These are phyloP conservation scores for Aplysia californica DNA, from an alignment of 1,140 invertebrate genomes.

Conservation along the genomic window DNA sequence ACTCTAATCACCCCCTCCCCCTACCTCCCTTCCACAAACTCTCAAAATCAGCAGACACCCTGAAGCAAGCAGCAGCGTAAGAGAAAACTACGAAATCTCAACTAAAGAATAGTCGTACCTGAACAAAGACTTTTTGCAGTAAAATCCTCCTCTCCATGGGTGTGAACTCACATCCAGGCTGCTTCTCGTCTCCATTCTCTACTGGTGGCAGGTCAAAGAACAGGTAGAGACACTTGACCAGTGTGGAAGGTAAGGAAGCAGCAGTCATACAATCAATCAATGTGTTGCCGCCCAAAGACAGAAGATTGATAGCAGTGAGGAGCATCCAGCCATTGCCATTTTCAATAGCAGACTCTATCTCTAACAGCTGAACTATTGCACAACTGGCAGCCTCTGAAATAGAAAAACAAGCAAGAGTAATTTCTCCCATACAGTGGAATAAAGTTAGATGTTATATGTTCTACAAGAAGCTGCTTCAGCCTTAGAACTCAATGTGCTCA, in stretches of 20 bases:
- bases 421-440: too few species aligned
- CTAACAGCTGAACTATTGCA: conserved; percentile 95
- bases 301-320: conserved; percentile 85
- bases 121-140: conserved; percentile 96
- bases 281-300: conserved; percentile 76
- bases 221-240: conserved; percentile 98
- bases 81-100: too few species aligned
- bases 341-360: conserved; percentile 82
- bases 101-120: conserved; percentile 78
- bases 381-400: conserved; percentile 86
- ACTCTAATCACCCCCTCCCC: too few species aligned
- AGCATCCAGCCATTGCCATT: conserved; percentile 97
- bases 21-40: too few species aligned
- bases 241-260: conserved; percentile 93
- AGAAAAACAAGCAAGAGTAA: background rate
- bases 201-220: conserved; percentile 94
- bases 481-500: too few species aligned
- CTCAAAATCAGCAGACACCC: too few species aligned
- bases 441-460: too few species aligned
- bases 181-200: conserved; percentile 76
- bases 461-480: too few species aligned
- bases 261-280: conserved; percentile 85
- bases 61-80: too few species aligned
- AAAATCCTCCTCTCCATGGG: conserved; percentile 89
- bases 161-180: conserved; percentile 83